phyloP scores from a whole-genome alignment of 2,888 invertebrate genomes.

The Furcula furcula region DNA sequence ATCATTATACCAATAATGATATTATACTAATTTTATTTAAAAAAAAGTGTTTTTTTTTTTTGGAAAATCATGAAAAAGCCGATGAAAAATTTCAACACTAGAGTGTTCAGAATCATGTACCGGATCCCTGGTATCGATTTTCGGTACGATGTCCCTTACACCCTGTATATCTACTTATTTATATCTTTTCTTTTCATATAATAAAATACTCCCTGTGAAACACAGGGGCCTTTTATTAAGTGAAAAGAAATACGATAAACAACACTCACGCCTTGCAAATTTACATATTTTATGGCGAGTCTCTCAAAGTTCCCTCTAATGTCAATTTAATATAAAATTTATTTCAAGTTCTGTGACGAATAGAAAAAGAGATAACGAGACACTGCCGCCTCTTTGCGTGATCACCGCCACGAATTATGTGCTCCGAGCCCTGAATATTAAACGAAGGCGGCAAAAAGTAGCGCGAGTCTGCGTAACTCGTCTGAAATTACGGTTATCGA shows the following conservation, averaged over 20 bases:
- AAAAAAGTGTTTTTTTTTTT: too few relatives aligned
- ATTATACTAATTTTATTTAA: too few relatives aligned
- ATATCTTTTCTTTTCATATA: slow-evolving; percentile 16
- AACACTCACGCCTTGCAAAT: slow-evolving; percentile 31
- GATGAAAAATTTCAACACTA: too few relatives aligned
- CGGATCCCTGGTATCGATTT: too few relatives aligned
- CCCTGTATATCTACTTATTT: slow-evolving; percentile 9
- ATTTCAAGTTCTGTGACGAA: slow-evolving; percentile 57
- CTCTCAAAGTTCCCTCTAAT: slow-evolving; percentile 45
- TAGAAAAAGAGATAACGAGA: slow-evolving; percentile 67
- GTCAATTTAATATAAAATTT: slow-evolving; percentile 52
- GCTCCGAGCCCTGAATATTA: slow-evolving; percentile 64
- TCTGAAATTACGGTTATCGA: slow-evolving; percentile 62
- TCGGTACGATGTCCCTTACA: too few relatives aligned
- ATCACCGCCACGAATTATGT: slow-evolving; percentile 70
- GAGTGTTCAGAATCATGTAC: too few relatives aligned
- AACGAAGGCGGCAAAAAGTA: slow-evolving; percentile 56
- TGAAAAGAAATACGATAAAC: slow-evolving; percentile 38
- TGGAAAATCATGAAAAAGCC: too few relatives aligned
- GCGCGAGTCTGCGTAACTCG: slow-evolving; percentile 50
- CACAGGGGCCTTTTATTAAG: too few relatives aligned
- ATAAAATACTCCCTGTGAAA: slow-evolving; percentile 21
- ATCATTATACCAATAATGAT: too few relatives aligned
- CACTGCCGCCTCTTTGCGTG: slow-evolving; percentile 53
- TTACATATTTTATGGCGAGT: slow-evolving; percentile 38